phyloP scores from a whole-genome alignment of 2,797 vertebrate species.

The Sciaenops ocellatus region DNA sequence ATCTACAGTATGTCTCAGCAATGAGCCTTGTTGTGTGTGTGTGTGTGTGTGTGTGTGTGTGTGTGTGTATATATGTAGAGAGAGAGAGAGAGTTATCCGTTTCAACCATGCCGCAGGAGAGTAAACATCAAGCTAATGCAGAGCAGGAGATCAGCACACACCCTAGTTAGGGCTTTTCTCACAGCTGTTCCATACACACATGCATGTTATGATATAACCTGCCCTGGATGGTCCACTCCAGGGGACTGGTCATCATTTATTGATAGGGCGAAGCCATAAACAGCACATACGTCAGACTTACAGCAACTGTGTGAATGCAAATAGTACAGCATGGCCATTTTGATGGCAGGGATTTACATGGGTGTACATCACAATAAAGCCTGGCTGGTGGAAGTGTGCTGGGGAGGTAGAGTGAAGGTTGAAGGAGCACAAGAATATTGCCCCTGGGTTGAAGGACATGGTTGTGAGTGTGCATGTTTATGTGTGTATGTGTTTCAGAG shows the following conservation, averaged over 20 bases:
- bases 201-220: slow-evolving; percentile 17
- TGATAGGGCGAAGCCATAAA: slow-evolving; percentile 38
- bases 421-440: background rate
- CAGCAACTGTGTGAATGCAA: slow-evolving; percentile 26
- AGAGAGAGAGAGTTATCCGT: background rate
- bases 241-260: slow-evolving; percentile 35
- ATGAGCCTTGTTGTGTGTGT: background rate
- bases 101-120: slow-evolving; percentile 10
- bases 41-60: background rate
- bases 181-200: slow-evolving; percentile 20
- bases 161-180: slow-evolving; percentile 9
- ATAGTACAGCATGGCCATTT: slow-evolving; percentile 28
- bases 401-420: slow-evolving; percentile 8
- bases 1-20: background rate
- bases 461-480: background rate
- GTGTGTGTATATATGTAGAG: background rate
- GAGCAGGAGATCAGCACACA: slow-evolving; percentile 19
- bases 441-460: slow-evolving; percentile 16
- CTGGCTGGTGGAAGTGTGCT: slow-evolving; percentile 6
- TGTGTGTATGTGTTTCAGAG: background rate
- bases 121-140: slow-evolving; percentile 28
- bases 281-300: slow-evolving; percentile 25
- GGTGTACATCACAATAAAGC: slow-evolving; percentile 25
- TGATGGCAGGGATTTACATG: background rate
- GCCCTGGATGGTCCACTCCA: slow-evolving; percentile 7